Percentiles rank a stretch among this genome's conserved stretches.
Conservation (phyloP, 2,113 vertebrate genomes). For the Perca schrenkii region DNA sequence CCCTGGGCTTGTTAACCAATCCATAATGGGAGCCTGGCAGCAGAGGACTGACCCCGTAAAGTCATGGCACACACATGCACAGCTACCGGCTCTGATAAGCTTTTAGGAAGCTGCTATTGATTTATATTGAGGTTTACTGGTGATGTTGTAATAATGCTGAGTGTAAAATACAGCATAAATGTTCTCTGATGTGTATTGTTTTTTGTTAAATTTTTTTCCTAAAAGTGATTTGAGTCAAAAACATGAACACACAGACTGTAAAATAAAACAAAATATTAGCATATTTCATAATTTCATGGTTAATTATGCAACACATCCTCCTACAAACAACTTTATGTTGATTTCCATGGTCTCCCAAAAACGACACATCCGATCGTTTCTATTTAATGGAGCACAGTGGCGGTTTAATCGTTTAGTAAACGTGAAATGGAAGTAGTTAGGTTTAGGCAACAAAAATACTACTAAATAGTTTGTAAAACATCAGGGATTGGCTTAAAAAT, state of each 20-base stretch:
- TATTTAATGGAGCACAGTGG: too few relatives aligned
- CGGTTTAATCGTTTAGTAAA: too few relatives aligned
- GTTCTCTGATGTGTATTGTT: background rate
- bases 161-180: background rate
- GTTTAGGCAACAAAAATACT: too few relatives aligned
- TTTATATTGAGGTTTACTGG: background rate
- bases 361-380: too few relatives aligned
- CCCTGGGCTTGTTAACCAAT: constrained; percentile 75
- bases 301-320: too few relatives aligned
- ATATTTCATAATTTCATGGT: background rate
- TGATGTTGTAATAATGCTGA: background rate
- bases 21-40: constrained; percentile 76
- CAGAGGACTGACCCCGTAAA: constrained; percentile 81
- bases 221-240: background rate
- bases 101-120: background rate
- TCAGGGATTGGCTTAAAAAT: too few relatives aligned
- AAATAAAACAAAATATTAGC: background rate
- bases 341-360: too few relatives aligned
- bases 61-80: constrained; percentile 3
- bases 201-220: background rate
- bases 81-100: constrained; percentile 53
- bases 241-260: background rate
- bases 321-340: too few relatives aligned
- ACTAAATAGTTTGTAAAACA: too few relatives aligned
- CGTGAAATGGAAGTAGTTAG: too few relatives aligned